These are phyloP conservation scores for Andrena minutula DNA, from an alignment of 2,888 invertebrate genomes.

Conservation along the genomic window DNA sequence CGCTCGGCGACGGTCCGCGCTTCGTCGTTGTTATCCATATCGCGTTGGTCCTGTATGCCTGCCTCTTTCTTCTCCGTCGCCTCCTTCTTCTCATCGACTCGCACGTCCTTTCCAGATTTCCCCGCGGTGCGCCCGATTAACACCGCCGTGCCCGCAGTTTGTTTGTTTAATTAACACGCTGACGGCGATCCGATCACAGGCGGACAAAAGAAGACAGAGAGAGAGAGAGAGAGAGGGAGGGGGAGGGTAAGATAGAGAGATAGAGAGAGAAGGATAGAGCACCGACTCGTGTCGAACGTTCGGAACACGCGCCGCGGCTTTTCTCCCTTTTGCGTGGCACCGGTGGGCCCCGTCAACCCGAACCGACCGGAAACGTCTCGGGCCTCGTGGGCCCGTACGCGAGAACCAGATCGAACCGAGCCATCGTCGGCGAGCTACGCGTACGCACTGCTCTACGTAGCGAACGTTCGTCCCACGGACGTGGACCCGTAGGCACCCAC, in stretches of 20 bases:
- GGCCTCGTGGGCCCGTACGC: conserved; percentile 17
- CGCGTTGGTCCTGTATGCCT: conserved; percentile 50
- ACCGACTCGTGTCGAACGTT: conserved; percentile 38
- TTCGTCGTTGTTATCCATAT: conserved; percentile 63
- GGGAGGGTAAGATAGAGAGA: neutral
- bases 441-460: conserved; percentile 9
- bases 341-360: conserved; percentile 25
- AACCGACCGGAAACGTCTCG: conserved; percentile 41
- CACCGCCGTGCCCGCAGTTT: conserved; percentile 56
- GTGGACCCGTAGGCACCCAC: neutral
- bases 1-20: conserved; percentile 44
- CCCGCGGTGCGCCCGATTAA: conserved; percentile 47
- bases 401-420: conserved; percentile 14
- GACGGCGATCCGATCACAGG: conserved; percentile 49
- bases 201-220: conserved; percentile 19
- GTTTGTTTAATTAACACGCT: conserved; percentile 62
- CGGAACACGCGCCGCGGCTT: conserved; percentile 38
- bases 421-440: conserved; percentile 35
- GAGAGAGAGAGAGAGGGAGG: neutral
- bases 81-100: conserved; percentile 64
- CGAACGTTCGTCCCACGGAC: neutral
- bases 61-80: conserved; percentile 56
- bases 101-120: conserved; percentile 65
- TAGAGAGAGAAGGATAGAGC: conserved; percentile 6
- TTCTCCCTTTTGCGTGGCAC: neutral